These are phyloP conservation scores for Sorex maritimensis DNA, from an alignment of 2,797 vertebrate species.

Conservation along the genomic window DNA sequence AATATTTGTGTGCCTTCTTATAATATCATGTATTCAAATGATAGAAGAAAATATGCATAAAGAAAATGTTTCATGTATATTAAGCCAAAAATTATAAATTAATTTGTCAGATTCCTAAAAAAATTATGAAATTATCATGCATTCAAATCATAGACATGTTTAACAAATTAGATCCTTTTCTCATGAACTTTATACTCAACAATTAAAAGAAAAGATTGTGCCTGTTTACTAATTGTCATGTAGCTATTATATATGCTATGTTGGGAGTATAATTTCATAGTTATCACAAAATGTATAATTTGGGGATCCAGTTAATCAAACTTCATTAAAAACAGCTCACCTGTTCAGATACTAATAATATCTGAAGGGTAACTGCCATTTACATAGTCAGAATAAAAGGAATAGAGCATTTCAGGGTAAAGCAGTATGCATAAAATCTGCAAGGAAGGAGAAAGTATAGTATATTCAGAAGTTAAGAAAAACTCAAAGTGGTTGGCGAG, in stretches of 20 bases:
- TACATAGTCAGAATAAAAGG: background rate
- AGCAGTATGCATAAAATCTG: background rate
- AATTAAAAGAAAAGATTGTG: background rate
- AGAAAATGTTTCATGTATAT: too few species aligned
- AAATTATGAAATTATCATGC: background rate
- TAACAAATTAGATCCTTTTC: conserved; percentile 29
- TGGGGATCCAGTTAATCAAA: background rate
- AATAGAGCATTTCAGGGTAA: background rate
- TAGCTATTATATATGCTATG: background rate
- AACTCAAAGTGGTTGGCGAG: background rate
- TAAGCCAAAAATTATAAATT: too few species aligned
- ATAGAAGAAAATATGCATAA: too few species aligned
- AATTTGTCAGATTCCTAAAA: too few species aligned
- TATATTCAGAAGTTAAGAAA: background rate
- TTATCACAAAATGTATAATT: background rate
- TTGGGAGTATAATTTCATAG: background rate
- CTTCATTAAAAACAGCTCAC: background rate
- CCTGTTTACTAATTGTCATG: background rate
- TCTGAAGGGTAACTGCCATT: background rate
- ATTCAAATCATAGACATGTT: background rate
- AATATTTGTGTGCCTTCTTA: too few species aligned
- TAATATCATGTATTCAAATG: too few species aligned
- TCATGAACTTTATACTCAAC: background rate
- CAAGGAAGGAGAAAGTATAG: background rate
- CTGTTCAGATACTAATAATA: background rate